Conservation (phyloP, 1,140 invertebrate genomes). For the Trichogramma pretiosum region DNA sequence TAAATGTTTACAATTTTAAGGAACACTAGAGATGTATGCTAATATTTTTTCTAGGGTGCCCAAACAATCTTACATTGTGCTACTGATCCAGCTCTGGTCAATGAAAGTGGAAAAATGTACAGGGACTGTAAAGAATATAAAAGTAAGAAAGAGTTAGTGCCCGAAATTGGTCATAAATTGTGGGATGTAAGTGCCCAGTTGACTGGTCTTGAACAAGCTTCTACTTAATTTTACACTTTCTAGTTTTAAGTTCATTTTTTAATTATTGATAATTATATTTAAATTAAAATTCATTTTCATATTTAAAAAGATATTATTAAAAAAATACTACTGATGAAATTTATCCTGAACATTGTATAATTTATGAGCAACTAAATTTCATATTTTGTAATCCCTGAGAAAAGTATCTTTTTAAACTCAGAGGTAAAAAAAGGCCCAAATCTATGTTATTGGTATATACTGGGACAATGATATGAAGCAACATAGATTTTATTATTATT, state of each 20-base stretch:
- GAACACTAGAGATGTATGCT: neutral
- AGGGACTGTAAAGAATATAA: constrained; percentile 61
- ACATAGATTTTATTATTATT: no score
- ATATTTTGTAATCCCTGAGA: no score
- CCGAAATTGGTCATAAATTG: constrained; percentile 53
- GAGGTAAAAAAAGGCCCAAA: no score
- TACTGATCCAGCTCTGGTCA: constrained; percentile 53
- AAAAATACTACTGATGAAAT: no score
- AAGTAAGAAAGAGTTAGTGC: constrained; percentile 54
- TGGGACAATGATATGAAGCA: no score
- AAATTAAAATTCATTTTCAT: neutral
- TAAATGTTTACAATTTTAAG: neutral
- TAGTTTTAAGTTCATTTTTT: no score
- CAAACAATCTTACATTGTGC: constrained; percentile 72
- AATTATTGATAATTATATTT: neutral
- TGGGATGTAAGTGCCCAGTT: constrained; percentile 63
- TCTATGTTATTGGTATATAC: no score
- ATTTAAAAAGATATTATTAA: constrained; percentile 5
- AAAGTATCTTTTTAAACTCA: no score
- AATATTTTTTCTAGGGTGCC: constrained; percentile 51
- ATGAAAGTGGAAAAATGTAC: constrained; percentile 59
- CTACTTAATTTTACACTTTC: constrained; percentile 13
- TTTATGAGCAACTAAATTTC: no score
- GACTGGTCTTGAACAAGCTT: constrained; percentile 24
- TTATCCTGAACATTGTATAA: no score